Percentiles rank a stretch among this genome's conserved stretches.
phyloP scores from a whole-genome alignment of 2,888 invertebrate genomes.

The Phrixothrix hirtus region DNA sequence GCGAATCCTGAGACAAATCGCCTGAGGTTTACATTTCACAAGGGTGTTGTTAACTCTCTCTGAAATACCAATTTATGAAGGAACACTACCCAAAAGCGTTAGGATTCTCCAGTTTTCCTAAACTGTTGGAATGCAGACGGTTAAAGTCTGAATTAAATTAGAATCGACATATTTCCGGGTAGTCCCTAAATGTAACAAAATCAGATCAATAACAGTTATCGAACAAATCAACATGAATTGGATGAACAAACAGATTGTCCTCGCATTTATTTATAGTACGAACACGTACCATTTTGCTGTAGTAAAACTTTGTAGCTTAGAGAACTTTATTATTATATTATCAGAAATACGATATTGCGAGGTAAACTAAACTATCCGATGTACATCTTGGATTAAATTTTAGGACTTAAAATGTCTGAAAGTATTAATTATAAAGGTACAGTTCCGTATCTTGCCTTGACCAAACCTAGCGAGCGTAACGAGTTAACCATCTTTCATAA shows the following conservation, averaged over 20 bases:
- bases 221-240: slow-evolving; percentile 6
- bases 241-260: slow-evolving; percentile 7
- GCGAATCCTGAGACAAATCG: not conserved
- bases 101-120: slow-evolving; percentile 3
- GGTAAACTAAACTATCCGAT: too few relatives aligned
- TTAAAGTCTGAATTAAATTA: slow-evolving; percentile 9
- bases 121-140: slow-evolving; percentile 6
- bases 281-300: slow-evolving; percentile 12
- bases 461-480: too few relatives aligned
- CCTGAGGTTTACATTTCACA: slow-evolving; percentile 1
- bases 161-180: slow-evolving; percentile 14
- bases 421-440: too few relatives aligned
- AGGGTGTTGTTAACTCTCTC: slow-evolving; percentile 4
- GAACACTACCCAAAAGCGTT: slow-evolving; percentile 1
- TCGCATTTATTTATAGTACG: slow-evolving; percentile 2
- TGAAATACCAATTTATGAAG: slow-evolving; percentile 9
- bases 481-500: too few relatives aligned
- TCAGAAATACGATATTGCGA: too few relatives aligned
- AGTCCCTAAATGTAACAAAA: slow-evolving; percentile 10
- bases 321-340: not conserved
- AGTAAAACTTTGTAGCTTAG: not conserved
- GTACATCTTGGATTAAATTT: too few relatives aligned
- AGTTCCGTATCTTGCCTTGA: too few relatives aligned
- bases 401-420: too few relatives aligned
- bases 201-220: slow-evolving; percentile 11